These are phyloP conservation scores for Odontamblyopus lacepedii DNA, from an alignment of 2,797 vertebrate genomes.

Conservation along the genomic window DNA sequence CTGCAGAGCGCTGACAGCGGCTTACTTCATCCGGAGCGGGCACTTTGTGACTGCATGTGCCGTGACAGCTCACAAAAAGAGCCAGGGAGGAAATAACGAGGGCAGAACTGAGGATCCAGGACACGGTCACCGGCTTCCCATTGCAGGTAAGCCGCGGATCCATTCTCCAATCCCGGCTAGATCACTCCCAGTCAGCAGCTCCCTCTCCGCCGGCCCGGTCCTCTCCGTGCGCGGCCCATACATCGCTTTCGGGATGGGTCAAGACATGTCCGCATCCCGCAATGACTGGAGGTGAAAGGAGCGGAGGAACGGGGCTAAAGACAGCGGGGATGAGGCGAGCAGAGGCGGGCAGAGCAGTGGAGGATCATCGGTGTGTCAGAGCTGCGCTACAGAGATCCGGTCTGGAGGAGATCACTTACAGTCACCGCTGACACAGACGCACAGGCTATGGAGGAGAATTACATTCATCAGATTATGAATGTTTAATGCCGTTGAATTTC, in stretches of 20 bases:
- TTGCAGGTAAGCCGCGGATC: conserved; percentile 61
- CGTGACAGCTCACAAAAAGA: conserved; percentile 55
- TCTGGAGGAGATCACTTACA: background rate
- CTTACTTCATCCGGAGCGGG: conserved; percentile 70
- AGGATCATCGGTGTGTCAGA: conserved; percentile 1
- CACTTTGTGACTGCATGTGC: conserved; percentile 70
- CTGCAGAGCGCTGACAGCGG: background rate
- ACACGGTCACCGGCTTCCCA: conserved; percentile 53
- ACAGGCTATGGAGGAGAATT: too few relatives aligned
- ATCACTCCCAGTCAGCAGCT: conserved; percentile 43
- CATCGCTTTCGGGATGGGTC: conserved; percentile 65
- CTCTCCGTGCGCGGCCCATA: conserved; percentile 39
- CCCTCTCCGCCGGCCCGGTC: conserved; percentile 54
- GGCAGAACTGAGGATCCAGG: conserved; percentile 42
- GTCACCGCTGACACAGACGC: background rate
- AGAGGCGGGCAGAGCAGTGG: conserved; percentile 6
- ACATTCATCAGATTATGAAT: too few relatives aligned
- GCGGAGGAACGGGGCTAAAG: background rate
- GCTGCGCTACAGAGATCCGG: background rate
- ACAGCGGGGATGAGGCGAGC: conserved; percentile 12
- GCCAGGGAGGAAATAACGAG: conserved; percentile 51
- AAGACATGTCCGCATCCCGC: conserved; percentile 41
- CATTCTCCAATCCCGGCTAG: conserved; percentile 65
- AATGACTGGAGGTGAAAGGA: background rate
- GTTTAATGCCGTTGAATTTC: too few relatives aligned